Evolutionary conservation across 1,140 invertebrate species (phyloP).

Genomic region (Maniola jurtina): DNA sequence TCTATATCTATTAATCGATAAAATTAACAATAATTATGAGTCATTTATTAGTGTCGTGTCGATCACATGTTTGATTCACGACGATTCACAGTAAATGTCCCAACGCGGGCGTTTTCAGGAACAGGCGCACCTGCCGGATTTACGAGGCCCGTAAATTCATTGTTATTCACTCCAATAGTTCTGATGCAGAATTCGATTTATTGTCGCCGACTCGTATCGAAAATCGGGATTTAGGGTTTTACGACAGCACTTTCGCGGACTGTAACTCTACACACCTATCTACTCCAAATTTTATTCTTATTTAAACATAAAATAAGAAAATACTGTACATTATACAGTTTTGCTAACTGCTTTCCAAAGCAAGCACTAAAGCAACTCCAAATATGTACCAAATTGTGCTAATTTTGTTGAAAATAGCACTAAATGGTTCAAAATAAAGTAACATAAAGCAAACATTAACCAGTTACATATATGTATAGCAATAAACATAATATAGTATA

Average conservation of each 20-base stretch:
- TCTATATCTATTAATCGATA: no score
- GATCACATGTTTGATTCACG: slow-evolving; percentile 39
- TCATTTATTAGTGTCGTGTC: neutral
- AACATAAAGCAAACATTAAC: no score
- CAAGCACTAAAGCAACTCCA: no score
- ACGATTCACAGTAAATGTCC: slow-evolving; percentile 51
- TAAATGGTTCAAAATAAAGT: no score
- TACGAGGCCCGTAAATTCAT: slow-evolving; percentile 67
- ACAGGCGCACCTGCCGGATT: slow-evolving; percentile 66
- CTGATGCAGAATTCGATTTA: slow-evolving; percentile 52
- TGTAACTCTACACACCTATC: neutral
- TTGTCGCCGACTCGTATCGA: slow-evolving; percentile 32
- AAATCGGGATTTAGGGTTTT: slow-evolving; percentile 28
- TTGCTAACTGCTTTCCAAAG: no score
- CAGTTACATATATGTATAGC: no score
- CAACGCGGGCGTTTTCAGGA: slow-evolving; percentile 53
- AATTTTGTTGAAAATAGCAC: no score
- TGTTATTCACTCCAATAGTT: slow-evolving; percentile 68
- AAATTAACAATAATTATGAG: no score
- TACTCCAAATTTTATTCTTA: neutral
- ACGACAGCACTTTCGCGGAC: slow-evolving; percentile 9
- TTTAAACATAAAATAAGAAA: neutral
- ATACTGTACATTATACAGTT: neutral
- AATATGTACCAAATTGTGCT: no score
- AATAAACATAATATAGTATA: no score